Evolutionary conservation across 1,140 invertebrate genomes (phyloP).

Genomic region (Diorhabda carinulata): DNA sequence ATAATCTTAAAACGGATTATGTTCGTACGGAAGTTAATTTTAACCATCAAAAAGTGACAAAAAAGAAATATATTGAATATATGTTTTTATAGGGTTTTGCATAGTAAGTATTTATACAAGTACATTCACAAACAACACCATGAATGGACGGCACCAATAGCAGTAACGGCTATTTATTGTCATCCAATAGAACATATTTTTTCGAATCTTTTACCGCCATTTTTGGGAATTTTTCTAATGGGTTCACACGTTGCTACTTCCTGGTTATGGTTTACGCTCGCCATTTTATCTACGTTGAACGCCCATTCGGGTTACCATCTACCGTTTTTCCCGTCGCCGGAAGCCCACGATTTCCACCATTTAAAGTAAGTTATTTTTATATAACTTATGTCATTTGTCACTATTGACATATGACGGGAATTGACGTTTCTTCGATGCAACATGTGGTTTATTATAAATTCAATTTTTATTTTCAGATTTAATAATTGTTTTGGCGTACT

Average conservation of each 20-base stretch:
- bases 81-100: conserved; percentile 60
- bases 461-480: conserved; percentile 57
- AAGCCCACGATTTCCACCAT: conserved; percentile 89
- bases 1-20: no score
- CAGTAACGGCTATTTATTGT: conserved; percentile 79
- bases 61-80: no score
- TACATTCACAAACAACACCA: conserved; percentile 84
- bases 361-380: conserved; percentile 62
- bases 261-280: conserved; percentile 80
- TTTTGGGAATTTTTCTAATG: conserved; percentile 75
- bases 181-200: conserved; percentile 85
- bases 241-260: conserved; percentile 78
- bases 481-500: conserved; percentile 84
- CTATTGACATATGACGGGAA: background rate
- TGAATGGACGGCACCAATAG: conserved; percentile 81
- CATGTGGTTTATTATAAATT: background rate
- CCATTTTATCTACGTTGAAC: conserved; percentile 76
- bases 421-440: background rate
- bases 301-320: conserved; percentile 87
- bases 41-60: no score
- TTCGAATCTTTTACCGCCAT: conserved; percentile 76
- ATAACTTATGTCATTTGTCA: background rate
- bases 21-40: no score
- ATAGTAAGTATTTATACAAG: conserved; percentile 73
- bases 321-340: conserved; percentile 84